Conservation (phyloP, 2,113 vertebrate genomes). For the Daphoenositta chrysoptera region DNA sequence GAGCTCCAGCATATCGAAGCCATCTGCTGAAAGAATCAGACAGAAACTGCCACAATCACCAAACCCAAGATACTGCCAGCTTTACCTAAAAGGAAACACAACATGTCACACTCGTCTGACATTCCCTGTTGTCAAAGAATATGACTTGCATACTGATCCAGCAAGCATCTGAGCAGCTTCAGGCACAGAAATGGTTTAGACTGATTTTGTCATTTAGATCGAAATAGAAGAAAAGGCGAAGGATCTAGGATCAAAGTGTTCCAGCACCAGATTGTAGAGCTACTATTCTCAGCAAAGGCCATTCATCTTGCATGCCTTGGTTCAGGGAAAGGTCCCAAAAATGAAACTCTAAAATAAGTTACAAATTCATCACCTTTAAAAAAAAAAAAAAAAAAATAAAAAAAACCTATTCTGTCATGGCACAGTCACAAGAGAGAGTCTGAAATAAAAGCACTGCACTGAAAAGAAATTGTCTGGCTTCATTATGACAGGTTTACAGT, state of each 20-base stretch:
- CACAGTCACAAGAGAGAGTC: background rate
- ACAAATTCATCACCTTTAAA: background rate
- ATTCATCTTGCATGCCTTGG: constrained; percentile 5
- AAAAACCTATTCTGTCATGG: background rate
- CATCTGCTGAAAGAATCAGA: constrained; percentile 36
- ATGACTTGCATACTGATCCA: constrained; percentile 7
- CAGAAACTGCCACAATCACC: constrained; percentile 24
- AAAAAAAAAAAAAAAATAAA: background rate
- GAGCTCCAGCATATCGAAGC: constrained; percentile 7
- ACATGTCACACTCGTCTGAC: constrained; percentile 36
- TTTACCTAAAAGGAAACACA: constrained; percentile 57
- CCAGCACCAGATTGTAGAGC: background rate
- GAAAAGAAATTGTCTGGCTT: background rate
- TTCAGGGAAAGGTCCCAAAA: constrained; percentile 9
- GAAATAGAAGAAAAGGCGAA: constrained; percentile 15
- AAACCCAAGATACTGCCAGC: background rate
- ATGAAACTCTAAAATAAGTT: constrained; percentile 9
- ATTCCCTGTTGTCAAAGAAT: constrained; percentile 43
- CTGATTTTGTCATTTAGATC: constrained; percentile 5
- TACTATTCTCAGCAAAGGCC: constrained; percentile 11
- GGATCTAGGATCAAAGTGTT: constrained; percentile 32
- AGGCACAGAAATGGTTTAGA: background rate
- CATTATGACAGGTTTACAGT: background rate
- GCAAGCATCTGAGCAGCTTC: constrained; percentile 40
- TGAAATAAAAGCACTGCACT: background rate